Evolutionary conservation across 2,113 vertebrate genomes (phyloP).

Genomic region (Porphyrio hochstetteri): DNA sequence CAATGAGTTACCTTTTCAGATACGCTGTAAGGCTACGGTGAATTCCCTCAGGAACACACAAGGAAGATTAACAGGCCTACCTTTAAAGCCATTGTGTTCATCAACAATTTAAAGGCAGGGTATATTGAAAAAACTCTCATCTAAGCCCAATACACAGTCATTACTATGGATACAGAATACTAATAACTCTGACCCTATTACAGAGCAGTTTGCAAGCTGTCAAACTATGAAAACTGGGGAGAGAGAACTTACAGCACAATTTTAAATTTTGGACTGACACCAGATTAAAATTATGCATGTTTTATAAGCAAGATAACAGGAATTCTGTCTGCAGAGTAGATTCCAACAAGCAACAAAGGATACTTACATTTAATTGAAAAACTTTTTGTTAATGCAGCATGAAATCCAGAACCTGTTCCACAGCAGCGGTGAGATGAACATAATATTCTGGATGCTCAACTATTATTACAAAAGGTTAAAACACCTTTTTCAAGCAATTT

Average conservation of each 20-base stretch:
- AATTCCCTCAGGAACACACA: conserved; percentile 82
- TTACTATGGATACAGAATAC: conserved; percentile 78
- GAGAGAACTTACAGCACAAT: conserved; percentile 73
- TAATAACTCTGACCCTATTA: conserved; percentile 72
- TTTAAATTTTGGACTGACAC: conserved; percentile 75
- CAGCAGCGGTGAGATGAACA: conserved; percentile 67
- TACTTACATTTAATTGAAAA: conserved; percentile 79
- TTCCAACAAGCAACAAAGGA: conserved; percentile 70
- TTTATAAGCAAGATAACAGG: conserved; percentile 70
- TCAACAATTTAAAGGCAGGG: conserved; percentile 75
- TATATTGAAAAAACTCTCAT: conserved; percentile 65
- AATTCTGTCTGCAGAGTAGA: conserved; percentile 69
- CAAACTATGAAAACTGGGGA: conserved; percentile 71
- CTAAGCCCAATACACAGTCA: conserved; percentile 74
- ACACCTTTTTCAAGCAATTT: conserved; percentile 70
- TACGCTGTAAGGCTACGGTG: conserved; percentile 87
- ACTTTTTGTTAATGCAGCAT: conserved; percentile 71
- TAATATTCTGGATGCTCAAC: conserved; percentile 69
- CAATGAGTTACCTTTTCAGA: conserved; percentile 77
- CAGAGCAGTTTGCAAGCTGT: conserved; percentile 70
- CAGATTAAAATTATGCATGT: conserved; percentile 74
- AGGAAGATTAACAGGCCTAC: conserved; percentile 77
- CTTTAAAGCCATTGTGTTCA: conserved; percentile 69
- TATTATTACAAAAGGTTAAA: conserved; percentile 76
- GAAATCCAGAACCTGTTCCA: conserved; percentile 78